These are phyloP conservation scores for Graptemys geographica DNA, from an alignment of 2,797 vertebrate species.

Conservation along the genomic window DNA sequence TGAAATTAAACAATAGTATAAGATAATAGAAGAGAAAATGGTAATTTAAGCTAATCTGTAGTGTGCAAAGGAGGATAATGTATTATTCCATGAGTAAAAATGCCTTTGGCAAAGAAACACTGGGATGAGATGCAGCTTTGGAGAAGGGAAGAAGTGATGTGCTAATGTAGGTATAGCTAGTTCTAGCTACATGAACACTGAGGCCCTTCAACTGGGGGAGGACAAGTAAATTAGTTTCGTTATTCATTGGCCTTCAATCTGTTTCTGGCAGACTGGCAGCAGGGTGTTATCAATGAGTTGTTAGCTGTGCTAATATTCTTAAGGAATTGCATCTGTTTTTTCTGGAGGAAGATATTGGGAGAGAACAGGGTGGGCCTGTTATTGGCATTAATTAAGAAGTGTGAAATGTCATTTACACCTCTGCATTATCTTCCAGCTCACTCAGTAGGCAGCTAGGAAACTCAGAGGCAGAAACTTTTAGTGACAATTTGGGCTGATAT, in stretches of 20 bases:
- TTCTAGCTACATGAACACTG: not conserved
- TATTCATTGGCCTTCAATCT: not conserved
- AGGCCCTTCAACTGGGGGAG: not conserved
- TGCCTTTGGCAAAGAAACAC: not conserved
- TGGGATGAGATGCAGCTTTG: not conserved
- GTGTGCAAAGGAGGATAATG: not conserved
- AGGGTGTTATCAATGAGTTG: not conserved
- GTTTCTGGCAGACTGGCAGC: not conserved
- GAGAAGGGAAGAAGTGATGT: not conserved
- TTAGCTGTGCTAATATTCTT: not conserved
- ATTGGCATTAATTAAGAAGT: not conserved
- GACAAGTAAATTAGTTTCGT: not conserved
- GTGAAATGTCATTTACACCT: not conserved
- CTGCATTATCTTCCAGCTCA: not conserved
- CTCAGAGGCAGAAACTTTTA: constrained; percentile 5
- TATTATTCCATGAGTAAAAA: not conserved
- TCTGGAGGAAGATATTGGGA: not conserved
- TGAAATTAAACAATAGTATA: constrained; percentile 1
- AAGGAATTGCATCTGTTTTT: not conserved
- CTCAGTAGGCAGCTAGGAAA: not conserved
- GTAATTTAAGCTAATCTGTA: not conserved
- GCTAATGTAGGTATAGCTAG: not conserved
- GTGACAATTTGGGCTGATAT: constrained; percentile 2
- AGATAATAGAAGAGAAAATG: not conserved
- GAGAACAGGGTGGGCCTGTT: not conserved